Evolutionary conservation across 1,140 invertebrate genomes (phyloP).

Genomic region (Drosophila watanabei): DNA sequence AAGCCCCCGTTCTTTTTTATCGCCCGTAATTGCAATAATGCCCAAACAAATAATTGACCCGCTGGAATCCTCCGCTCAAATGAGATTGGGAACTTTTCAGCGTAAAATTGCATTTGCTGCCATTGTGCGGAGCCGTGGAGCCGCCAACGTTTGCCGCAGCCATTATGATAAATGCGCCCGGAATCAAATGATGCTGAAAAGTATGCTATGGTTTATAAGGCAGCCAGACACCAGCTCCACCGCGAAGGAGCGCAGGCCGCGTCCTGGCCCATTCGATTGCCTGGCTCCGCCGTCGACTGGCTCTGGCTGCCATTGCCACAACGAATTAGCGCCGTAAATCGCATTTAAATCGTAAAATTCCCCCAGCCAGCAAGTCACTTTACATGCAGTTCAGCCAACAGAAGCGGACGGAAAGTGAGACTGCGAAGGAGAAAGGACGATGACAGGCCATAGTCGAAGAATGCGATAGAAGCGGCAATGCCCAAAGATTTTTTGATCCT

Average conservation of each 20-base stretch:
- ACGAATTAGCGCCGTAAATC: slow-evolving; percentile 84
- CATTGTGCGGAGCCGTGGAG: slow-evolving; percentile 39
- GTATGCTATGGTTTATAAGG: slow-evolving; percentile 65
- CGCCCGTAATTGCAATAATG: slow-evolving; percentile 39
- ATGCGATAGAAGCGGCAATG: slow-evolving; percentile 24
- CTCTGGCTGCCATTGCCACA: slow-evolving; percentile 67
- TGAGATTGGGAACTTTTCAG: slow-evolving; percentile 68
- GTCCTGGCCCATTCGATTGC: slow-evolving; percentile 61
- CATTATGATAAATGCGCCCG: slow-evolving; percentile 76
- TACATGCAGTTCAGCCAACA: slow-evolving; percentile 55
- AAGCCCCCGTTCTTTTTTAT: slow-evolving; percentile 3
- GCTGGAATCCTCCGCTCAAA: slow-evolving; percentile 47
- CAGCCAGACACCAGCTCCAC: slow-evolving; percentile 18
- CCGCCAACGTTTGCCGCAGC: slow-evolving; percentile 35
- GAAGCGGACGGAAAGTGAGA: not conserved
- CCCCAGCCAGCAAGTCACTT: slow-evolving; percentile 72
- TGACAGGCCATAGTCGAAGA: slow-evolving; percentile 39
- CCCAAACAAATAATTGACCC: slow-evolving; percentile 49
- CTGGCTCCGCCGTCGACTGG: slow-evolving; percentile 22
- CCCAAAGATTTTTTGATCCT: slow-evolving; percentile 83
- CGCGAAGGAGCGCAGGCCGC: slow-evolving; percentile 2
- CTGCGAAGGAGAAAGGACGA: slow-evolving; percentile 15
- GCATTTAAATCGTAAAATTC: slow-evolving; percentile 84
- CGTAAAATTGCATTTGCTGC: slow-evolving; percentile 71
- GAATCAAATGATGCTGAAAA: slow-evolving; percentile 81